These are phyloP conservation scores for Ciona savignyi DNA, from an alignment of 23 tunicate species.

Conservation along the genomic window DNA sequence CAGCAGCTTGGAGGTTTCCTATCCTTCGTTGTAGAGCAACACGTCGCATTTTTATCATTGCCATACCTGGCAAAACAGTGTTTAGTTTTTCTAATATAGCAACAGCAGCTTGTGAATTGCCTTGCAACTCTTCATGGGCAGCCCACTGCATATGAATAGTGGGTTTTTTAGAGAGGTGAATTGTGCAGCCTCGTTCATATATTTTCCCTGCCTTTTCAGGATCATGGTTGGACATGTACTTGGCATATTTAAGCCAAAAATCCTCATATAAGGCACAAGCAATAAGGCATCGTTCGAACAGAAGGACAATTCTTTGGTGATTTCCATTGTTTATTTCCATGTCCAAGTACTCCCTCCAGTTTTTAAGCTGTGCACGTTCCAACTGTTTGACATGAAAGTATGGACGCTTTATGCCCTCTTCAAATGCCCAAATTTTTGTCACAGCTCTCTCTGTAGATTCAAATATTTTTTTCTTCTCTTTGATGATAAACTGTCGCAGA, in stretches of 20 bases:
- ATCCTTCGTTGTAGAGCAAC: conserved; percentile 63
- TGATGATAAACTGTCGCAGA: conserved; percentile 25
- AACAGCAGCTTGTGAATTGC: conserved; percentile 43
- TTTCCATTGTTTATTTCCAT: conserved; percentile 46
- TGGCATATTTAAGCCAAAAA: conserved; percentile 91
- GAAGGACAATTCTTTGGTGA: conserved; percentile 32
- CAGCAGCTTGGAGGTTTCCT: conserved; percentile 57
- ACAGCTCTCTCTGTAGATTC: conserved; percentile 67
- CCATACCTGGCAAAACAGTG: conserved; percentile 59
- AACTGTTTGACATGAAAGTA: conserved; percentile 91
- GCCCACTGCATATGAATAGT: conserved; percentile 93
- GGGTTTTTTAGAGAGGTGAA: conserved; percentile 86
- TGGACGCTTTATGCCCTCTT: conserved; percentile 87
- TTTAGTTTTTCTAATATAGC: conserved; percentile 50
- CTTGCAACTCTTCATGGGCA: conserved; percentile 76
- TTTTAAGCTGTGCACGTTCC: conserved; percentile 85
- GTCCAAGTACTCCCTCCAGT: conserved; percentile 89
- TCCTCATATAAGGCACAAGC: conserved; percentile 97
- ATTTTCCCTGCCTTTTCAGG: conserved; percentile 26
- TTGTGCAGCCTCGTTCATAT: conserved; percentile 69
- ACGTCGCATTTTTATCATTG: conserved; percentile 63
- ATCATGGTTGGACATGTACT: conserved; percentile 58
- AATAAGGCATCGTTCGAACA: conserved; percentile 84
- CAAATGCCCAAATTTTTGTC: conserved; percentile 90
- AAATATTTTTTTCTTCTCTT: conserved; percentile 49